Conservation (phyloP, 2,888 invertebrate species). For the Pollenia griseotomentosa region DNA sequence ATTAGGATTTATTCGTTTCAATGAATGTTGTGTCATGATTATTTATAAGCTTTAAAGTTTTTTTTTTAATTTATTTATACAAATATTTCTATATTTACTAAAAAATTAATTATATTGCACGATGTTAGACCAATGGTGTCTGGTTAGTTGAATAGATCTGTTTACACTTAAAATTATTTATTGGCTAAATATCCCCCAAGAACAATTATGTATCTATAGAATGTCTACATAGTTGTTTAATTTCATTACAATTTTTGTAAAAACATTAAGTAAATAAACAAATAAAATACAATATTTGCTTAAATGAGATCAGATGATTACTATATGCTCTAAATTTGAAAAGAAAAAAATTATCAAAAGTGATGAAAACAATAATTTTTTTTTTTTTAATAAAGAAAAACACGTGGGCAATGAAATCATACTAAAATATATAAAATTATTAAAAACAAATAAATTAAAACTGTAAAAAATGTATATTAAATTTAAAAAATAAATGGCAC, state of each 20-base stretch:
- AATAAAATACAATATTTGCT: conserved; percentile 36
- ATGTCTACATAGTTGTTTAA: conserved; percentile 32
- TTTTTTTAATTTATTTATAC: conserved; percentile 14
- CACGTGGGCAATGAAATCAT: not conserved
- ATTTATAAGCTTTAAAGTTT: not conserved
- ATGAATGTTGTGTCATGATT: conserved; percentile 10
- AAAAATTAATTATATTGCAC: not conserved
- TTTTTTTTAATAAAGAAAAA: not conserved
- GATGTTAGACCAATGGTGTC: not conserved
- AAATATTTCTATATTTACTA: conserved; percentile 40
- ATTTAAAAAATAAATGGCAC: too few relatives aligned
- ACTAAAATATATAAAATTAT: too few relatives aligned
- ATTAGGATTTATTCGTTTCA: not conserved
- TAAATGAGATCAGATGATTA: conserved; percentile 34
- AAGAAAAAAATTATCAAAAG: conserved; percentile 15
- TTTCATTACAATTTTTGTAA: conserved; percentile 39
- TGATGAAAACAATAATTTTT: not conserved
- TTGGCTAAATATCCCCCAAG: conserved; percentile 34
- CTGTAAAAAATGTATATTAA: too few relatives aligned
- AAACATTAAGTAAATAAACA: conserved; percentile 37
- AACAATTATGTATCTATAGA: conserved; percentile 26
- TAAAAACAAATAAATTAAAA: too few relatives aligned
- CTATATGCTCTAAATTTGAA: conserved; percentile 16
- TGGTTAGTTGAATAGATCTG: conserved; percentile 41
- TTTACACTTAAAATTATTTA: conserved; percentile 53